These are phyloP conservation scores for Heliconius eleuchia DNA, from an alignment of 1,140 invertebrate genomes.

Conservation along the genomic window DNA sequence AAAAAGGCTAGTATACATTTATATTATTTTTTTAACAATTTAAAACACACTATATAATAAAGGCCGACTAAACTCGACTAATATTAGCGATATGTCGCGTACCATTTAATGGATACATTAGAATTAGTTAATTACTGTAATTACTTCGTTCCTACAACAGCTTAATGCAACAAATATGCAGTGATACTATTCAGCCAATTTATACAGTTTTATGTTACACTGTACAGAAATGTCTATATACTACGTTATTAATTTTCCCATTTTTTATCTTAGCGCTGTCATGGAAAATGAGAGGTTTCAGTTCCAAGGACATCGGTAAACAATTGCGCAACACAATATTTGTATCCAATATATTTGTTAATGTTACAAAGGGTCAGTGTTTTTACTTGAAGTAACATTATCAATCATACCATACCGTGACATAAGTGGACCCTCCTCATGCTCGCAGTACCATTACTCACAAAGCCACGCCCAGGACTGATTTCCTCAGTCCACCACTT, in stretches of 20 bases:
- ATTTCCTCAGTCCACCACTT: slow-evolving; percentile 57
- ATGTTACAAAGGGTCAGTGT: slow-evolving; percentile 60
- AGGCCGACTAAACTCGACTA: background rate
- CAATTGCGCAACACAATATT: slow-evolving; percentile 29
- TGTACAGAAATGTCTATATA: background rate
- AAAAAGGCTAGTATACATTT: background rate
- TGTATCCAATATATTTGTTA: slow-evolving; percentile 45
- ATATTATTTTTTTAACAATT: background rate
- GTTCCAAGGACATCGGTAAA: slow-evolving; percentile 22
- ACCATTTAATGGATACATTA: slow-evolving; percentile 19
- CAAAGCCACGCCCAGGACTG: slow-evolving; percentile 67
- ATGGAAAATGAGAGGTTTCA: slow-evolving; percentile 16
- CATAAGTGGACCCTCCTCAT: slow-evolving; percentile 78
- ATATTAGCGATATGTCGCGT: background rate
- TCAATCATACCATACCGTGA: slow-evolving; percentile 77
- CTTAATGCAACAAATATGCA: slow-evolving; percentile 25
- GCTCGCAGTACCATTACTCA: slow-evolving; percentile 76
- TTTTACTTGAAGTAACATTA: slow-evolving; percentile 68
- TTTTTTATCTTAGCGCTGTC: slow-evolving; percentile 14
- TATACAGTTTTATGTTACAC: background rate
- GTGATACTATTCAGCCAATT: slow-evolving; percentile 6
- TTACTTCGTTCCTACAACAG: slow-evolving; percentile 20
- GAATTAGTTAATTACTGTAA: slow-evolving; percentile 31
- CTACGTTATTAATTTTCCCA: background rate
- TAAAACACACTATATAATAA: background rate